These are phyloP conservation scores for Arvicanthis niloticus DNA, from an alignment of 2,113 vertebrate species.

Conservation along the genomic window DNA sequence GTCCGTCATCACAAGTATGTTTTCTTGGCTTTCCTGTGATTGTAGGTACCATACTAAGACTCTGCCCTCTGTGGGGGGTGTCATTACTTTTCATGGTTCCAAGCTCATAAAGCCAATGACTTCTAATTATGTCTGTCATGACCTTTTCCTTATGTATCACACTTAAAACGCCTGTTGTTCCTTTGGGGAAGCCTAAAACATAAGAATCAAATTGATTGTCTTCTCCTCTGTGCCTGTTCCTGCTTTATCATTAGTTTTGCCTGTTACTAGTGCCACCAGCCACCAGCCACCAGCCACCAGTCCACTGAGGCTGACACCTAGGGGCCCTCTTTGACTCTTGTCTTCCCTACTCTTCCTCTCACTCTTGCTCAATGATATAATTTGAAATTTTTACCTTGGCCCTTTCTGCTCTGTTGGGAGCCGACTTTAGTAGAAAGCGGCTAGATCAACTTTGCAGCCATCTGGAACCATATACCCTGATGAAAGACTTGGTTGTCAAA, in stretches of 20 bases:
- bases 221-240: not conserved
- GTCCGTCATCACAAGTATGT: not conserved
- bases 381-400: not conserved
- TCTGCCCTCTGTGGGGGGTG: not conserved
- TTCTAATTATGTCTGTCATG: not conserved
- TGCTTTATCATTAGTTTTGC: not conserved
- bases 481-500: no score
- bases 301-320: not conserved
- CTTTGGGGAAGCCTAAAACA: not conserved
- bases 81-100: not conserved
- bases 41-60: not conserved
- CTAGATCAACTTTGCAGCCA: no score
- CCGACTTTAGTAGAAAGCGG: no score
- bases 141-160: not conserved
- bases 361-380: not conserved
- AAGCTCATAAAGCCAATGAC: not conserved
- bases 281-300: not conserved
- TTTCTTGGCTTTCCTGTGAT: not conserved
- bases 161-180: not conserved
- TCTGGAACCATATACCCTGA: no score
- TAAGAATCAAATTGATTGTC: not conserved
- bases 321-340: not conserved
- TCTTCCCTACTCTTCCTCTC: not conserved
- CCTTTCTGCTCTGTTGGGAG: not conserved
- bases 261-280: not conserved